These are phyloP conservation scores for Esperia sulphurella DNA, from an alignment of 2,888 invertebrate genomes.

Conservation along the genomic window DNA sequence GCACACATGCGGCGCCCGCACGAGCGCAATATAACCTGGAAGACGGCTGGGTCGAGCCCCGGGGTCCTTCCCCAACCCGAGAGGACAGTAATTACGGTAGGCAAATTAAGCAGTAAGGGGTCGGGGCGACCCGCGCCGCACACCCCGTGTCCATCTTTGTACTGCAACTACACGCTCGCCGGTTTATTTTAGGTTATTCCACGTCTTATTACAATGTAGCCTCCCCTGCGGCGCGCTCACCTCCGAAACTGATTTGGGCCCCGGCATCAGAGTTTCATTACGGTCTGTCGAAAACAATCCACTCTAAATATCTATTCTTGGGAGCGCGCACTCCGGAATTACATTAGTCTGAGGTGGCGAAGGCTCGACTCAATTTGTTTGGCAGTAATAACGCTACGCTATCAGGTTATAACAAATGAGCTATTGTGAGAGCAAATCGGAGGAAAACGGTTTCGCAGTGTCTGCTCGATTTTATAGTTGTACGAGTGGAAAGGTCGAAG, in stretches of 20 bases:
- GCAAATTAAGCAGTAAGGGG: constrained; percentile 80
- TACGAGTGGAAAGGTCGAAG: constrained; percentile 22
- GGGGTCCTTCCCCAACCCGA: constrained; percentile 71
- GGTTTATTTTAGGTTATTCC: constrained; percentile 78
- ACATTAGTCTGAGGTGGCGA: constrained; percentile 80
- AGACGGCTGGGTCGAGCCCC: constrained; percentile 71
- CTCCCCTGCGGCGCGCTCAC: constrained; percentile 76
- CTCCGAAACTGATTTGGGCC: constrained; percentile 75
- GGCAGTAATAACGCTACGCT: constrained; percentile 74
- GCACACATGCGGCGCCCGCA: constrained; percentile 76
- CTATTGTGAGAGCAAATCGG: constrained; percentile 73
- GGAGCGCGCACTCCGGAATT: constrained; percentile 75
- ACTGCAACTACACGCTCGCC: constrained; percentile 43
- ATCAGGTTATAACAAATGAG: constrained; percentile 78
- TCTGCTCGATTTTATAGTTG: constrained; percentile 62
- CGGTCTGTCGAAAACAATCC: constrained; percentile 80
- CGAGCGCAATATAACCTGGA: constrained; percentile 74
- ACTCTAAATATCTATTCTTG: constrained; percentile 80
- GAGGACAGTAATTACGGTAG: constrained; percentile 81
- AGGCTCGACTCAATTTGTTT: constrained; percentile 79
- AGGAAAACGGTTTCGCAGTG: constrained; percentile 67
- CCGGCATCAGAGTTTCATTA: constrained; percentile 78
- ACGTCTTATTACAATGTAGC: constrained; percentile 77
- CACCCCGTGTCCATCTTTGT: constrained; percentile 71
- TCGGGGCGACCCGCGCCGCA: constrained; percentile 44